Conservation (phyloP, 2,888 invertebrate species). For the Amiota communis region DNA sequence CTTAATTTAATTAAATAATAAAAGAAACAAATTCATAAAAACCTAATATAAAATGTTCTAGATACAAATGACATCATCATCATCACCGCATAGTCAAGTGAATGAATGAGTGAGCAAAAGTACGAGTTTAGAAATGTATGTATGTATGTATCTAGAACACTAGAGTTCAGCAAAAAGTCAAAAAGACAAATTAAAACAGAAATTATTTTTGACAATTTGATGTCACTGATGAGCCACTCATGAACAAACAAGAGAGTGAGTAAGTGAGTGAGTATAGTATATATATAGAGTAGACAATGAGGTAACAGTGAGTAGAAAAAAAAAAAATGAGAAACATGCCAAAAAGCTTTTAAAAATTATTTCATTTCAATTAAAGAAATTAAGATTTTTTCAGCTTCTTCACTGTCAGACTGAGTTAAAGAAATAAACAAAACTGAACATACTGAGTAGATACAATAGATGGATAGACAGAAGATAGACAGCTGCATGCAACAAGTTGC, state of each 20-base stretch:
- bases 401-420: too few relatives aligned
- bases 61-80: not conserved
- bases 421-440: too few relatives aligned
- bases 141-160: not conserved
- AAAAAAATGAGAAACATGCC: too few relatives aligned
- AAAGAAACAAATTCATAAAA: too few relatives aligned
- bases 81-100: not conserved
- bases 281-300: too few relatives aligned
- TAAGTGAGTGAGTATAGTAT: too few relatives aligned
- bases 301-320: too few relatives aligned
- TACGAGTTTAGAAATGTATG: not conserved
- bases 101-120: not conserved
- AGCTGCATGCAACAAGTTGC: not conserved
- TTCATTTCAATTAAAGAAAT: slow-evolving; percentile 14
- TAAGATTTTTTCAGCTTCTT: not conserved
- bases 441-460: not conserved
- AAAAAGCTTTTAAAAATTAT: not conserved
- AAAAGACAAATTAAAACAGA: slow-evolving; percentile 56
- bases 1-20: too few relatives aligned
- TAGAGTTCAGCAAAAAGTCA: slow-evolving; percentile 1
- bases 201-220: slow-evolving; percentile 58
- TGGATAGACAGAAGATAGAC: not conserved
- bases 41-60: too few relatives aligned
- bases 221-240: slow-evolving; percentile 38
- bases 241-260: not conserved